These are phyloP conservation scores for Meiosimyza decipiens DNA, from an alignment of 2,888 invertebrate genomes.

Conservation along the genomic window DNA sequence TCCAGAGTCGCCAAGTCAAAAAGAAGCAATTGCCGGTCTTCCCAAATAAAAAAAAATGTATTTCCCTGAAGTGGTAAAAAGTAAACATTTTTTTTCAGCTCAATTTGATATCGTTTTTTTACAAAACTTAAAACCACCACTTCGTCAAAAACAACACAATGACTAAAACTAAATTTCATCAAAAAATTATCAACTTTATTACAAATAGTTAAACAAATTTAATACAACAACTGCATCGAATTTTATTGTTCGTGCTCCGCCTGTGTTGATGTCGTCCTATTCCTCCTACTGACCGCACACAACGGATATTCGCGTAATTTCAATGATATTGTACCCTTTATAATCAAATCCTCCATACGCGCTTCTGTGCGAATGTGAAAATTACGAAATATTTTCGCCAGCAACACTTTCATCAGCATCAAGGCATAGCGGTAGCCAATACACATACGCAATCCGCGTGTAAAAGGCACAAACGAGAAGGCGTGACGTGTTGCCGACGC, in stretches of 20 bases:
- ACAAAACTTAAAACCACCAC: too few species aligned
- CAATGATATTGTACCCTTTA: constrained; percentile 62
- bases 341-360: constrained; percentile 50
- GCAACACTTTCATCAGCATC: constrained; percentile 58
- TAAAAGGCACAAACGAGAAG: constrained; percentile 63
- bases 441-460: constrained; percentile 63
- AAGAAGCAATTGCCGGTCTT: too few species aligned
- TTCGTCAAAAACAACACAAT: too few species aligned
- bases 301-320: constrained; percentile 59
- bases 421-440: constrained; percentile 63
- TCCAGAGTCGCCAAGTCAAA: too few species aligned
- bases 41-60: too few species aligned
- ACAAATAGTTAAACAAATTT: constrained; percentile 14
- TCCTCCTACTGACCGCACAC: constrained; percentile 47
- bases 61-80: too few species aligned
- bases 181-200: constrained; percentile 6
- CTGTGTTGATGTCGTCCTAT: not conserved
- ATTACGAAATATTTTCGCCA: constrained; percentile 60
- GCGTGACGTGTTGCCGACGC: constrained; percentile 49
- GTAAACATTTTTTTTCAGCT: too few species aligned
- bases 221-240: not conserved
- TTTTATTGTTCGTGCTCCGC: not conserved
- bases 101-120: too few species aligned
- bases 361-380: constrained; percentile 56
- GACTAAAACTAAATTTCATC: not conserved